A percentile compares a stretch with the other conserved stretches of the same genome.
Conservation (phyloP, 2,888 invertebrate species). For the Celastrina argiolus region DNA sequence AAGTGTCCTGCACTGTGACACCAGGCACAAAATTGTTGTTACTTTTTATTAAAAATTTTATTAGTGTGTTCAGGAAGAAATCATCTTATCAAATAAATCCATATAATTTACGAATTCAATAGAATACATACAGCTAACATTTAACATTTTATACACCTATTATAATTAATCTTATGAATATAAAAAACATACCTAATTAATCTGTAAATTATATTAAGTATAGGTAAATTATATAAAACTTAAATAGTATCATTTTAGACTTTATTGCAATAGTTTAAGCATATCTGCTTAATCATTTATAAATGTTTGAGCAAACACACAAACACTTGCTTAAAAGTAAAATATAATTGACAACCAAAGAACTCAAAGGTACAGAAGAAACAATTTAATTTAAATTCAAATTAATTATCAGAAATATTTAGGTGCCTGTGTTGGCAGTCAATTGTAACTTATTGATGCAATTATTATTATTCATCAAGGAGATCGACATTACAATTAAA, state of each 20-base stretch:
- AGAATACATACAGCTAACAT: neutral
- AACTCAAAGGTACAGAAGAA: neutral
- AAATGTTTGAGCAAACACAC: neutral
- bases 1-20: neutral
- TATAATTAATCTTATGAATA: slow-evolving; percentile 16
- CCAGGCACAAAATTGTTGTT: neutral
- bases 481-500: neutral
- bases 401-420: neutral
- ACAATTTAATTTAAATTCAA: neutral
- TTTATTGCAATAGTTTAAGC: neutral
- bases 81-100: slow-evolving; percentile 9
- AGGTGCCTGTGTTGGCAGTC: neutral
- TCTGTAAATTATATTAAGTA: slow-evolving; percentile 1
- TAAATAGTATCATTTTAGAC: neutral
- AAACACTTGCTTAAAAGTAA: neutral
- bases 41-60: neutral
- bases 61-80: neutral
- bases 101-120: slow-evolving; percentile 1
- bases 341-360: neutral
- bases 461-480: neutral
- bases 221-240: slow-evolving; percentile 12
- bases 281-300: neutral
- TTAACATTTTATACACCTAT: slow-evolving; percentile 18
- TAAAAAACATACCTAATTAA: slow-evolving; percentile 14
- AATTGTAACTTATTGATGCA: neutral